Percentiles rank a stretch among this genome's conserved stretches.
phyloP scores from a whole-genome alignment of 2,113 vertebrate genomes.

The Triplophysa siluroides region DNA sequence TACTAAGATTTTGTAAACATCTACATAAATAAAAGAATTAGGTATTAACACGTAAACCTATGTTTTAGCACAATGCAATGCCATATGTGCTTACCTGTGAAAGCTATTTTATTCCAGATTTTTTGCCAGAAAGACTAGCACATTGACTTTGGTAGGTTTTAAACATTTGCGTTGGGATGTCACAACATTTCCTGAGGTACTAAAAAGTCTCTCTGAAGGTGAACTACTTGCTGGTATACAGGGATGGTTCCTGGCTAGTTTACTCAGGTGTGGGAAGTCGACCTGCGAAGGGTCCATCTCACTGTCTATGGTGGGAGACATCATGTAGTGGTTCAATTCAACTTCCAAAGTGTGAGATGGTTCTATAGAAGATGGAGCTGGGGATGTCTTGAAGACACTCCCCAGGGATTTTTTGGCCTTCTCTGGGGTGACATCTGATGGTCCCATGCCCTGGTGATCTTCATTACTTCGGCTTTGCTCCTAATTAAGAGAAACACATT shows the following conservation, averaged over 20 bases:
- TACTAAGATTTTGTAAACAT: too few relatives aligned
- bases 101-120: too few relatives aligned
- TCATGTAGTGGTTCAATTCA: neutral
- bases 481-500: too few relatives aligned
- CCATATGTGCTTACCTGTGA: too few relatives aligned
- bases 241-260: slow-evolving; percentile 18
- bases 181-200: slow-evolving; percentile 21
- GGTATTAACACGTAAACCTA: too few relatives aligned
- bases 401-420: neutral
- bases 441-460: too few relatives aligned
- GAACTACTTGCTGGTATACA: slow-evolving; percentile 31
- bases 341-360: neutral
- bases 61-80: too few relatives aligned
- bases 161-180: slow-evolving; percentile 24
- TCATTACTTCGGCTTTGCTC: too few relatives aligned
- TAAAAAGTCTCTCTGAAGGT: slow-evolving; percentile 35
- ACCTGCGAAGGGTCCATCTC: slow-evolving; percentile 7
- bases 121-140: too few relatives aligned
- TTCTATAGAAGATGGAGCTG: neutral
- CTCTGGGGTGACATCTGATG: too few relatives aligned
- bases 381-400: slow-evolving; percentile 16
- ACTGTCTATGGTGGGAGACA: slow-evolving; percentile 16
- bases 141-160: neutral
- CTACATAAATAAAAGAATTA: too few relatives aligned
- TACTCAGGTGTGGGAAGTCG: slow-evolving; percentile 27